These are phyloP conservation scores for Axea sp. DNA, from an alignment of 2,888 invertebrate species.

Conservation along the genomic window DNA sequence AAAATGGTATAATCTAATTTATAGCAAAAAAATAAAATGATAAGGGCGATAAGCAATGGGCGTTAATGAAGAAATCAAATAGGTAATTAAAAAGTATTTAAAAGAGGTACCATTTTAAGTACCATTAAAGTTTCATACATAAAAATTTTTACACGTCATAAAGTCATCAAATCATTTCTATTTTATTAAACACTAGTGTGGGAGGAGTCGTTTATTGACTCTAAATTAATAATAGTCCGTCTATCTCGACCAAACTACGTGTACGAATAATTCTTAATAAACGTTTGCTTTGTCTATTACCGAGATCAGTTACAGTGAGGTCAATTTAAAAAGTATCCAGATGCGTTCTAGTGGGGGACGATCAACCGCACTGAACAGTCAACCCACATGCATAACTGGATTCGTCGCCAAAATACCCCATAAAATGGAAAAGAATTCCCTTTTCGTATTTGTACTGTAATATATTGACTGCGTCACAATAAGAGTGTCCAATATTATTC, in stretches of 20 bases:
- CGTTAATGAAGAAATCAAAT: no score
- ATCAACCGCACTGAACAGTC: conserved; percentile 21
- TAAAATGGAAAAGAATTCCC: conserved; percentile 33
- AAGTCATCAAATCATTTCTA: no score
- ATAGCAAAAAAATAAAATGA: no score
- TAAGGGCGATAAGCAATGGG: no score
- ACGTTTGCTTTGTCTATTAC: conserved; percentile 35
- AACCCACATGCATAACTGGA: conserved; percentile 38
- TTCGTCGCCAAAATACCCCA: conserved; percentile 35
- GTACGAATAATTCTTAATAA: conserved; percentile 49
- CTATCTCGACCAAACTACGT: conserved; percentile 26
- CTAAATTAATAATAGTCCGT: conserved; percentile 34
- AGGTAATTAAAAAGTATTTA: no score
- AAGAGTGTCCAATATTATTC: conserved; percentile 20
- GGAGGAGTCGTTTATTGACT: conserved; percentile 10
- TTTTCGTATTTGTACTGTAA: conserved; percentile 31
- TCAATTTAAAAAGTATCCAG: conserved; percentile 51
- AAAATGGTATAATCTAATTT: no score
- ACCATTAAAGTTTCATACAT: no score
- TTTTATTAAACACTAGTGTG: neutral
- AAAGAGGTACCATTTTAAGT: no score
- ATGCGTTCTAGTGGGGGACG: conserved; percentile 28
- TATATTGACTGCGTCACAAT: conserved; percentile 51
- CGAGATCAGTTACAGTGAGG: conserved; percentile 13
- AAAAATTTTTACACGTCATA: no score